Conservation (phyloP, 2,797 vertebrate genomes). For the Pampus argenteus region DNA sequence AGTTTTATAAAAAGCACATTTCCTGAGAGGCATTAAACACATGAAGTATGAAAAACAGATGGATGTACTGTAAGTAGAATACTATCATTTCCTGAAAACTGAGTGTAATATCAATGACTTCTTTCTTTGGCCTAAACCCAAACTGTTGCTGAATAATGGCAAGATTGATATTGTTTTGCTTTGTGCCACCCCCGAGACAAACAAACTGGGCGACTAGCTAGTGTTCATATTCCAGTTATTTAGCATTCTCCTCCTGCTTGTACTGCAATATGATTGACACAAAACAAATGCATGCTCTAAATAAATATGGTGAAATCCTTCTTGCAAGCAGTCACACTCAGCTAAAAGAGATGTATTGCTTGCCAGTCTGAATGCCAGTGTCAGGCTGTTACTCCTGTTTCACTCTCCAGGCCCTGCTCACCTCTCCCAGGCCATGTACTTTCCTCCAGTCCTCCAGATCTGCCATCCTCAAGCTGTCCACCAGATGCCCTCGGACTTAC, state of each 20-base stretch:
- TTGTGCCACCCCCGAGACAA: slow-evolving; percentile 28
- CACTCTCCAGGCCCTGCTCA: slow-evolving; percentile 38
- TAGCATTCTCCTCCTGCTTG: slow-evolving; percentile 36
- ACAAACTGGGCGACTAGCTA: slow-evolving; percentile 43
- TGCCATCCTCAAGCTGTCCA: too few relatives aligned
- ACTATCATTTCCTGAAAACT: slow-evolving; percentile 4
- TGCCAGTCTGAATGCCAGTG: slow-evolving; percentile 32
- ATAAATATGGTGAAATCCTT: slow-evolving; percentile 40
- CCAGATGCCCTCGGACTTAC: too few relatives aligned
- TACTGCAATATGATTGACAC: slow-evolving; percentile 47
- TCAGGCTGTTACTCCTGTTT: slow-evolving; percentile 37
- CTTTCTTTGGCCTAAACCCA: slow-evolving; percentile 17
- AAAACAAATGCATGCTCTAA: slow-evolving; percentile 46
- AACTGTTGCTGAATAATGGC: slow-evolving; percentile 23
- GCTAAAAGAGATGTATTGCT: slow-evolving; percentile 37
- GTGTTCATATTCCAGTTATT: slow-evolving; percentile 51
- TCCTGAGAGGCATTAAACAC: background rate
- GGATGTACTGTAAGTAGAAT: background rate
- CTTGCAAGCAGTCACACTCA: slow-evolving; percentile 27
- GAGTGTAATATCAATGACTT: background rate
- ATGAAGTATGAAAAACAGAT: background rate
- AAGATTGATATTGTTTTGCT: slow-evolving; percentile 47
- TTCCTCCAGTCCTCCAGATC: too few relatives aligned
- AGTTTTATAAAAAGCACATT: background rate
- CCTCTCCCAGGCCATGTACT: too few relatives aligned